Evolutionary conservation across 2,113 vertebrate species (phyloP).

Genomic region (Melanotaenia duboulayi): DNA sequence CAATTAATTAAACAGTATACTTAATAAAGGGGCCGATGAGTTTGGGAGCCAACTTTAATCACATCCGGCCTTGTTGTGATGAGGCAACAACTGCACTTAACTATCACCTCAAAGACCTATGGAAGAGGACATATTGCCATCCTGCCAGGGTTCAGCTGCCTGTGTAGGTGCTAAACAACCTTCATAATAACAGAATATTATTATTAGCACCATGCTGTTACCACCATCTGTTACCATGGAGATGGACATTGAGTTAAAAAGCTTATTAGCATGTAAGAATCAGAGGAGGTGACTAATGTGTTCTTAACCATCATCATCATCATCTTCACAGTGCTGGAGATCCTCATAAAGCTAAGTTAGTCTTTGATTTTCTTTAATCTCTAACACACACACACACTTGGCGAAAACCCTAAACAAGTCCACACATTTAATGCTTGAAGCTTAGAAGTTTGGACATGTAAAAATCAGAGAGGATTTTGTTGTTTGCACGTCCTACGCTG

Average conservation of each 20-base stretch:
- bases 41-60: no score
- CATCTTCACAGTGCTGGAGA: no score
- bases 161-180: not conserved
- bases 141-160: slow-evolving; percentile 15
- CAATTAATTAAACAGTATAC: no score
- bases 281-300: slow-evolving; percentile 23
- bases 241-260: slow-evolving; percentile 23
- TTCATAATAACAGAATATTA: slow-evolving; percentile 39
- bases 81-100: slow-evolving; percentile 1
- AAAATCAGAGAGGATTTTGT: not conserved
- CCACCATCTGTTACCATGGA: slow-evolving; percentile 57
- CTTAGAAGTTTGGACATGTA: not conserved
- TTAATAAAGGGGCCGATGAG: no score
- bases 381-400: not conserved
- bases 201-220: slow-evolving; percentile 28
- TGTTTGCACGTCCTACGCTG: no score
- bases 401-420: not conserved
- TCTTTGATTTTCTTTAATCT: no score
- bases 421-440: not conserved
- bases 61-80: no score
- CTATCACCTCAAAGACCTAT: not conserved
- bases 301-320: not conserved
- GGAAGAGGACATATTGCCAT: slow-evolving; percentile 38
- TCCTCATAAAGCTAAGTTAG: no score
- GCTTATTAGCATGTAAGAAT: slow-evolving; percentile 16